phyloP scores from a whole-genome alignment of 2,888 invertebrate genomes.

The Flexamia atlantica region DNA sequence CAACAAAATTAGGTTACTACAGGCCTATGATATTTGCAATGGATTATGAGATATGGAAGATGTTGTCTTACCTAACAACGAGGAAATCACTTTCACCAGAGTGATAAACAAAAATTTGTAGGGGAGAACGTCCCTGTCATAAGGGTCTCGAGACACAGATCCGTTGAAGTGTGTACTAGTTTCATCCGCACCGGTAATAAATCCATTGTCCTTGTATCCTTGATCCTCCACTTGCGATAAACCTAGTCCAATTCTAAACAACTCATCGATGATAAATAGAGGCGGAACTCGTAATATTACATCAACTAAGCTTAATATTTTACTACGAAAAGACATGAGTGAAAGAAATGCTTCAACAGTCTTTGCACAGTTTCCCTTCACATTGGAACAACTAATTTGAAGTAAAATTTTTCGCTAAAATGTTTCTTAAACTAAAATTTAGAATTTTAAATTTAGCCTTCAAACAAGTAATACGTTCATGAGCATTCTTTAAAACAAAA shows the following conservation, averaged over 20 bases:
- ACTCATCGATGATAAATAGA: constrained; percentile 94
- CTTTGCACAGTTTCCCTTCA: constrained; percentile 1
- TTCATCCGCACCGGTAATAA: constrained; percentile 67
- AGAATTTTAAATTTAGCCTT: constrained; percentile 33
- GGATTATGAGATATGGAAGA: too few relatives aligned
- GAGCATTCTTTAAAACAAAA: neutral
- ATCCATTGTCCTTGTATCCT: constrained; percentile 71
- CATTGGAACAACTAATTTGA: constrained; percentile 18
- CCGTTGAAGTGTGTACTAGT: constrained; percentile 64
- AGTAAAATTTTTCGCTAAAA: neutral
- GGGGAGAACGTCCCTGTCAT: constrained; percentile 39
- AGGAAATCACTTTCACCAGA: constrained; percentile 42
- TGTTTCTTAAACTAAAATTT: constrained; percentile 6
- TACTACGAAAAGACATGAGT: constrained; percentile 85
- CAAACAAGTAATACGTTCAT: neutral
- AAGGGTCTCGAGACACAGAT: constrained; percentile 19
- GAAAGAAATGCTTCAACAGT: neutral
- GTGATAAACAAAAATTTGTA: constrained; percentile 52
- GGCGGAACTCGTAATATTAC: constrained; percentile 94
- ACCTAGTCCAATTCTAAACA: constrained; percentile 89
- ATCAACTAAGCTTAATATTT: constrained; percentile 85
- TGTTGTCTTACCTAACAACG: constrained; percentile 60
- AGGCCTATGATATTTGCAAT: too few relatives aligned
- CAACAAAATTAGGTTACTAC: too few relatives aligned
- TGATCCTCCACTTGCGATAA: constrained; percentile 76